Base-by-base conservation (phyloP, 2,888 invertebrate genomes). In the Dynastes hyllus region DNA sequence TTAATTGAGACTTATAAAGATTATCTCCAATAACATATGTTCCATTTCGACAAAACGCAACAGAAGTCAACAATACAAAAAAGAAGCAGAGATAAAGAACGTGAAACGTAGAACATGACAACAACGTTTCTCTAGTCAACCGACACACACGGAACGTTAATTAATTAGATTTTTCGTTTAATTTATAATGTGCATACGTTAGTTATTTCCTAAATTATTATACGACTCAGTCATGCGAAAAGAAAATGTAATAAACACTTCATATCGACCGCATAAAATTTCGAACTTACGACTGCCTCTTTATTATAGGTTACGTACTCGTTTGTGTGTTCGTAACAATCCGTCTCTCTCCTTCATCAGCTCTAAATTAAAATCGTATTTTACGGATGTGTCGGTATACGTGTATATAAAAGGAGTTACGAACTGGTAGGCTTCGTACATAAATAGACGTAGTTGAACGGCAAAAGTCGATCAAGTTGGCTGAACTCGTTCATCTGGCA, bases 401-500 rank as follows among this genome's bases (percentile, higher is more conserved):
- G n/a, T 29, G 29, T 29, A 61, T 6, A 27, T 58, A 55, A n/a
- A 55, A 11, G 55, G 6, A 6, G n/a, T 16, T 22, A 55, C 55
- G 55, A 13, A 55, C 55, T n/a, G 3, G 45, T 8, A 8, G 45
- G 9, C 8, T 45, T 55, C 13, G 55, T 22, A 61, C 61, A 13
- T 61, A 61, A 61, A 61, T 80, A 79, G 79, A 77, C 66, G 81
- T 81, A 40, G 37, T 71, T 27, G 69, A 73, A 78, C 80, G 76
- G 77, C 77, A 75, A 82, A 81, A 85, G 84, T 85, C 85, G 85
- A 85, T 85, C 85, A 83, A 84, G 82, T 82, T 80, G 80, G 81
- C 81, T 82, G 83, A 84, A 86, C 86, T 84, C 84, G 86, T 86
- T 86, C 81, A 81, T 80, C 83, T 81, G 83, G 83, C 83, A 83